Base-by-base conservation (phyloP, 2,888 invertebrate species). In the Abscondita cerata region DNA sequence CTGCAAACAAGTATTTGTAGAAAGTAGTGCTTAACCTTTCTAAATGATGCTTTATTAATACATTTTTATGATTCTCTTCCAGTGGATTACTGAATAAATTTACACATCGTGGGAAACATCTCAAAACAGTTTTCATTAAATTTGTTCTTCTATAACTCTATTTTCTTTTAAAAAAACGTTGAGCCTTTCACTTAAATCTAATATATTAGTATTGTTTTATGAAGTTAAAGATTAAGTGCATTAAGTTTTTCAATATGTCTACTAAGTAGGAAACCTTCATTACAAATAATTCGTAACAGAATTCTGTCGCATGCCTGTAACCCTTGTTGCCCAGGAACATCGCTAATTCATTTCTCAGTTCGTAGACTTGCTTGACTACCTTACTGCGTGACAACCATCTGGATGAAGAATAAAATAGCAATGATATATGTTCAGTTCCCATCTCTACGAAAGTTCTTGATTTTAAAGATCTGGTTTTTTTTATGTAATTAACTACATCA, bases 131-230 rank as follows among this genome's bases (percentile, higher is more conserved):
- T 48, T 48, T 31, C 16, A 16, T 20, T 48, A 9, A 31, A 8
- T 38, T 8, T 15, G 51, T 40, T 38, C 8, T 38, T 38, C 38
- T 12, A 38, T 38, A n/a, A n/a, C n/a, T n/a, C n/a, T n/a, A n/a
- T n/a, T n/a, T n/a, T n/a, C n/a, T n/a, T n/a, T n/a, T n/a, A n/a
- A 38, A 31, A 31, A 31, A 31, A 11, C 12, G 12, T 25, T 12
- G n/a, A 48, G 4, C 25, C 16, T 46, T 12, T 55, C 55, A 55
- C n/a, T 41, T 41, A 53, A 53, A 53, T 40, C 41, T 25, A 46
- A 19, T 47, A 47, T 55, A 36, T 55, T 46, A 1, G 55, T 34
- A 47, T 38, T 55, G 12, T n/a, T 38, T 8, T 12, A 8, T 8
- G 38, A 4, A n/a, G 38, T n/a, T n/a, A n/a, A n/a, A n/a, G n/a